Evolutionary conservation across 1,140 invertebrate genomes (phyloP).

Genomic region (Magallana angulata): DNA sequence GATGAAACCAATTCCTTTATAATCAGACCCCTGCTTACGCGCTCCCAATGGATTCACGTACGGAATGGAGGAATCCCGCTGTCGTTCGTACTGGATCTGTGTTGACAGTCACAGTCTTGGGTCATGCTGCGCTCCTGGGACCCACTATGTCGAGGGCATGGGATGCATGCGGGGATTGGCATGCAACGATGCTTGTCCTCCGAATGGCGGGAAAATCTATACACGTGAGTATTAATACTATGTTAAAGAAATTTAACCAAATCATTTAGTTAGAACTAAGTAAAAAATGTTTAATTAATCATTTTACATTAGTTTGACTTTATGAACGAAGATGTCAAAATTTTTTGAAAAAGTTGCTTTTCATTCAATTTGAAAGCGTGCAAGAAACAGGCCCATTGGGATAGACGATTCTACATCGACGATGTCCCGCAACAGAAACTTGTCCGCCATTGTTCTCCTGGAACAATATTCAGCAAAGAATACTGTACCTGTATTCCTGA

Average conservation of each 20-base stretch:
- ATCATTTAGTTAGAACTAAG: not conserved
- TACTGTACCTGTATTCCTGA: slow-evolving; percentile 61
- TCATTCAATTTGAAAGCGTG: slow-evolving; percentile 57
- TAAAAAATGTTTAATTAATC: too few relatives aligned
- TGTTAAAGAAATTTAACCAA: not conserved
- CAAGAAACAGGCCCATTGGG: slow-evolving; percentile 55
- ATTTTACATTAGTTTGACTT: not conserved
- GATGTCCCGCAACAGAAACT: slow-evolving; percentile 60
- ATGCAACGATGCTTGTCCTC: slow-evolving; percentile 55
- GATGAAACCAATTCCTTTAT: not conserved
- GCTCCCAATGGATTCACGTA: slow-evolving; percentile 56
- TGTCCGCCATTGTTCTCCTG: slow-evolving; percentile 62
- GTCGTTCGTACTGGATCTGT: slow-evolving; percentile 65
- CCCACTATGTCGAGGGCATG: slow-evolving; percentile 57
- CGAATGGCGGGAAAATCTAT: slow-evolving; percentile 47
- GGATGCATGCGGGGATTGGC: slow-evolving; percentile 65
- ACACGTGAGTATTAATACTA: slow-evolving; percentile 38
- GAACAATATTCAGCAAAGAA: slow-evolving; percentile 60
- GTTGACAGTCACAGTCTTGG: slow-evolving; percentile 57
- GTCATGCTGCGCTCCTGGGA: slow-evolving; percentile 62
- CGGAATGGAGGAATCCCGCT: slow-evolving; percentile 48
- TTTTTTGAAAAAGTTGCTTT: too few relatives aligned
- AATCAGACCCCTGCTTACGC: slow-evolving; percentile 60
- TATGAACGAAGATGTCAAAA: not conserved
- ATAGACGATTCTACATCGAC: slow-evolving; percentile 61